These are phyloP conservation scores for Hipposideros armiger DNA, from an alignment of 2,113 vertebrate genomes.

Conservation along the genomic window DNA sequence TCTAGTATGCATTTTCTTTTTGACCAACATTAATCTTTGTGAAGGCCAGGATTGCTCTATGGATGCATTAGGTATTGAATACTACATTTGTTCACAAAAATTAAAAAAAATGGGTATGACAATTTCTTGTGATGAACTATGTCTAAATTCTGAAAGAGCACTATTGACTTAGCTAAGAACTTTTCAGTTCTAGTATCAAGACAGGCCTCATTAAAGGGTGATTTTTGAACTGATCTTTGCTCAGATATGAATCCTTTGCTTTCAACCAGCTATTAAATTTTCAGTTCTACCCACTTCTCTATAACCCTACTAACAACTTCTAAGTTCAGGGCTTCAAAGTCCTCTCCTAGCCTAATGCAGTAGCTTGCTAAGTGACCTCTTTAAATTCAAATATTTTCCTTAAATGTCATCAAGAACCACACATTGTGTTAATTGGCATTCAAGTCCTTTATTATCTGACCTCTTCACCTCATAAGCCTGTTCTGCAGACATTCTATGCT, in stretches of 20 bases:
- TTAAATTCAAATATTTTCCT: background rate
- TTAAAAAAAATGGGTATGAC: background rate
- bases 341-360: background rate
- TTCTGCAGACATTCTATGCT: fast-evolving
- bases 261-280: background rate
- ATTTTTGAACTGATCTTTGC: conserved; percentile 15
- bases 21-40: background rate
- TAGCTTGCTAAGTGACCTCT: background rate
- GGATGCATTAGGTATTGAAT: background rate
- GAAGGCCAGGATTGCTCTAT: background rate
- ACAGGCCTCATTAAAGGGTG: background rate
- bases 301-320: background rate
- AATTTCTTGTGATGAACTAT: background rate
- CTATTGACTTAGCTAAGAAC: background rate
- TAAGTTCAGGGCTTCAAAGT: background rate
- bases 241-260: background rate
- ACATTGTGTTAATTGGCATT: background rate
- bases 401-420: background rate
- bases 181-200: background rate
- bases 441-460: background rate
- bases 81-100: background rate
- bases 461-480: background rate
- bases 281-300: background rate
- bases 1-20: background rate
- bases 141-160: background rate